Conservation (phyloP, 2,888 invertebrate genomes). For the Tiliacea citrago region DNA sequence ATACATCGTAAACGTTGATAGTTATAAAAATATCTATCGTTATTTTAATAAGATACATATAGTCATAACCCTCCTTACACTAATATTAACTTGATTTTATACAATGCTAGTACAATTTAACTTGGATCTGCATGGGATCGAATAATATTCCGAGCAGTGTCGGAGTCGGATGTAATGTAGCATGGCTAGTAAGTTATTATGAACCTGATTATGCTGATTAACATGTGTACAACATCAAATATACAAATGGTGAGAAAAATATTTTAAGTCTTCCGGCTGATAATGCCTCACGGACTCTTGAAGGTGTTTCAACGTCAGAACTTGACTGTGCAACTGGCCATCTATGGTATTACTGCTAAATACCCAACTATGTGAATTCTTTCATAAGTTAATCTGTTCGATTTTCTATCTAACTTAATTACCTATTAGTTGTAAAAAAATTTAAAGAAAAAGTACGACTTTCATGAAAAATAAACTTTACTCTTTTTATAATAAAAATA, state of each 20-base stretch:
- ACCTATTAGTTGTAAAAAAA: conserved; percentile 35
- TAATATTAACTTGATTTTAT: conserved; percentile 59
- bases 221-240: conserved; percentile 29
- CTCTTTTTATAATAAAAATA: conserved; percentile 19
- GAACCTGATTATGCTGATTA: conserved; percentile 35
- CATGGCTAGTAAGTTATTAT: conserved; percentile 27
- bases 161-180: neutral
- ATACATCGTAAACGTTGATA: conserved; percentile 65
- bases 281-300: neutral
- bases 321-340: neutral
- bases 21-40: conserved; percentile 68
- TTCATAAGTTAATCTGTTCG: conserved; percentile 39
- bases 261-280: neutral
- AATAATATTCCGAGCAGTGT: conserved; percentile 4
- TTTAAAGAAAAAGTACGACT: conserved; percentile 23
- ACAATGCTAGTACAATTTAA: conserved; percentile 55
- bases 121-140: conserved; percentile 35
- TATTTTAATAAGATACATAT: conserved; percentile 62
- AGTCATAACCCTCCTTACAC: conserved; percentile 59
- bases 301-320: neutral
- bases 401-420: conserved; percentile 49
- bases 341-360: conserved; percentile 4
- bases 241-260: conserved; percentile 12
- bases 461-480: conserved; percentile 34
- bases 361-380: conserved; percentile 25